Evolutionary conservation across 2,113 vertebrate species (phyloP).

Genomic region (Ictidomys tridecemlineatus): DNA sequence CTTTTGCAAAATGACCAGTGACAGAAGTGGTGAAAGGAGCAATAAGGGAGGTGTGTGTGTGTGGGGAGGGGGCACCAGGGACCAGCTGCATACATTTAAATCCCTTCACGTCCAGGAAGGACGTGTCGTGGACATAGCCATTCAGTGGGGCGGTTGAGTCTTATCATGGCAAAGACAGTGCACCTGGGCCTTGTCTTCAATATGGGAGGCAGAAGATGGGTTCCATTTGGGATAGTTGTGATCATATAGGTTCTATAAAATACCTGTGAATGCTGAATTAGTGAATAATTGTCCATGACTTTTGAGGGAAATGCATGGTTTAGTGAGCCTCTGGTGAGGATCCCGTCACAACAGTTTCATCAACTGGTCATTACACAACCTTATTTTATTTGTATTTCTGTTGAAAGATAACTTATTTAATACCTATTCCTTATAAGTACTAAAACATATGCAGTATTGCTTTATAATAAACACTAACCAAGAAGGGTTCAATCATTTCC

Average conservation of each 20-base stretch:
- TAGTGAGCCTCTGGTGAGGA: neutral
- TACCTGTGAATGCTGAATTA: rapidly evolving
- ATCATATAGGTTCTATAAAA: neutral
- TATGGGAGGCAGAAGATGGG: neutral
- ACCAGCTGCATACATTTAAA: neutral
- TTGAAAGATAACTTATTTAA: neutral
- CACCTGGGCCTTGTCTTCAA: neutral
- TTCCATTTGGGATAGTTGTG: neutral
- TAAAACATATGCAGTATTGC: neutral
- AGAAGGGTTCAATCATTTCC: neutral
- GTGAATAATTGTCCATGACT: neutral
- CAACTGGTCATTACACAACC: neutral
- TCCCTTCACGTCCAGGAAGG: neutral
- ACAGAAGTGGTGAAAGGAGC: neutral
- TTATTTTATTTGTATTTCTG: neutral
- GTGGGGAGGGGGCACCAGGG: rapidly evolving
- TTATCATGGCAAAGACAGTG: neutral
- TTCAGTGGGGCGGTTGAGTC: neutral
- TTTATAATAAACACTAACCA: neutral
- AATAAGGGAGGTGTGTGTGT: rapidly evolving
- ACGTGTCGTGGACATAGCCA: neutral
- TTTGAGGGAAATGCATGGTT: neutral
- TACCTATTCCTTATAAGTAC: neutral
- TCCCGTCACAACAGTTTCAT: neutral
- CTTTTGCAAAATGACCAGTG: constrained; percentile 66